Evolutionary conservation across 2,113 vertebrate species (phyloP).

Genomic region (Myrmophylax atrothorax): DNA sequence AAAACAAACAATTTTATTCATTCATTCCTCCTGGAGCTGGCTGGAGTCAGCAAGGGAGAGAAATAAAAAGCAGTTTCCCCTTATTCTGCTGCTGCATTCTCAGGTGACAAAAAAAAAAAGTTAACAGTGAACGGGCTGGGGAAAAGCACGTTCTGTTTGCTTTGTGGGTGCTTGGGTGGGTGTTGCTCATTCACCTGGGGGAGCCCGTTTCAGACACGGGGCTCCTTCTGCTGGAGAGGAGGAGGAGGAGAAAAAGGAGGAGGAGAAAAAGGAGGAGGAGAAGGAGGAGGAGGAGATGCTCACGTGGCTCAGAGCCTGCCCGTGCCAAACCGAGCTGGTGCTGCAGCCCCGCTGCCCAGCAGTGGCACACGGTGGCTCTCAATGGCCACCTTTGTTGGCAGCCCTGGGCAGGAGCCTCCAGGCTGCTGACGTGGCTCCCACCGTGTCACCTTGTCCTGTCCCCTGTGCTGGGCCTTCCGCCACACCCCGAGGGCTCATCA

Average conservation of each 20-base stretch:
- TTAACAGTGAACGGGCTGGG: neutral
- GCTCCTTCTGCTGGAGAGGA: neutral
- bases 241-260: neutral
- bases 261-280: neutral
- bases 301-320: neutral
- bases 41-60: neutral
- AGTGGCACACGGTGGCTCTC: neutral
- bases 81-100: neutral
- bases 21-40: neutral
- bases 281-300: neutral
- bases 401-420: neutral
- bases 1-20: neutral
- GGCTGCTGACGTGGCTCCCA: neutral
- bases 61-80: neutral
- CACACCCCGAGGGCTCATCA: neutral
- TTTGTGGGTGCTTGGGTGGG: neutral
- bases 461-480: neutral
- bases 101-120: neutral
- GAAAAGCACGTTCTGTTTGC: neutral
- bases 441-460: neutral
- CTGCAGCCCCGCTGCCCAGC: neutral
- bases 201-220: rapidly evolving
- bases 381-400: neutral
- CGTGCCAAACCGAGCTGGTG: neutral
- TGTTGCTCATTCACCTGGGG: neutral